Evolutionary conservation across 2,888 invertebrate genomes (phyloP).

Genomic region (Oscheius sp.): DNA sequence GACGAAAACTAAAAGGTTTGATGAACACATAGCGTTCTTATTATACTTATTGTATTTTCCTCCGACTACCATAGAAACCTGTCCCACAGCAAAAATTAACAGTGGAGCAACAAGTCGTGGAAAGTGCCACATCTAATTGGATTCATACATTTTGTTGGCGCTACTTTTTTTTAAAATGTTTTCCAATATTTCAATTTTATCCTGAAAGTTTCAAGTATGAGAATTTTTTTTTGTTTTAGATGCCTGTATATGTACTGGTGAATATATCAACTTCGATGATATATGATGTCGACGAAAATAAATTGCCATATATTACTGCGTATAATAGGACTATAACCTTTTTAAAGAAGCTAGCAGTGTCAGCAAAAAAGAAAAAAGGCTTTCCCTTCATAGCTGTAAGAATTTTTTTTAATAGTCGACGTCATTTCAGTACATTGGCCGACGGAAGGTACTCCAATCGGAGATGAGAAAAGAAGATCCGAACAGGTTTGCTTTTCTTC

Average conservation of each 20-base stretch:
- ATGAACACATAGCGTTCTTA: too few species aligned
- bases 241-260: background rate
- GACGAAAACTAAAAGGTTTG: too few species aligned
- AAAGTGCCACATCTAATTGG: too few species aligned
- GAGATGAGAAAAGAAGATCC: slow-evolving; percentile 5
- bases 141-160: too few species aligned
- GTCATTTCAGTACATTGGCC: slow-evolving; percentile 10
- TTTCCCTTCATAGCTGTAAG: background rate
- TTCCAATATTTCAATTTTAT: too few species aligned
- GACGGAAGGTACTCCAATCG: background rate
- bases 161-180: too few species aligned
- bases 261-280: slow-evolving; percentile 12
- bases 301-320: background rate
- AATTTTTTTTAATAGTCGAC: background rate
- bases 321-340: slow-evolving; percentile 1
- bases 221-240: too few species aligned
- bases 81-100: too few species aligned
- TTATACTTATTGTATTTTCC: too few species aligned
- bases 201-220: too few species aligned
- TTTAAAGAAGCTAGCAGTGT: background rate
- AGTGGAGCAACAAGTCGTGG: too few species aligned
- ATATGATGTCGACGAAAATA: background rate
- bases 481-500: background rate
- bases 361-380: background rate
- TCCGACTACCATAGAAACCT: too few species aligned